Evolutionary conservation across 2,113 vertebrate species (phyloP).

Genomic region (Rhinichthys klamathensis): DNA sequence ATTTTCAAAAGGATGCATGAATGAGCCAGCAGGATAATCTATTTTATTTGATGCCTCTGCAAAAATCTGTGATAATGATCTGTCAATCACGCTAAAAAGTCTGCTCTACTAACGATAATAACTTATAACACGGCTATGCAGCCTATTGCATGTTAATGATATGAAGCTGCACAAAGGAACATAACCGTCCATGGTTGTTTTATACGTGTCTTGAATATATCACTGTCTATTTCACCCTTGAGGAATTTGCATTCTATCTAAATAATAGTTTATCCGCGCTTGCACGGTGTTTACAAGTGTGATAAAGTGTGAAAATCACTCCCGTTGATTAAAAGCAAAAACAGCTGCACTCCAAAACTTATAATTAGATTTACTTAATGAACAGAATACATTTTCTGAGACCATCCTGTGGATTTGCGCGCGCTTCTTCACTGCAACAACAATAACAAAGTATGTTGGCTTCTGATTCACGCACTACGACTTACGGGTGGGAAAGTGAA

Average conservation of each 20-base stretch:
- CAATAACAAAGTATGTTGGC: constrained; percentile 52
- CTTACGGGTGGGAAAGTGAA: constrained; percentile 56
- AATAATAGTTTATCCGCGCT: constrained; percentile 22
- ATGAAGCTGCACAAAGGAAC: constrained; percentile 1
- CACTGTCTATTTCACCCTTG: not conserved
- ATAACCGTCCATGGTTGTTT: not conserved
- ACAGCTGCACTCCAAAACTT: constrained; percentile 9
- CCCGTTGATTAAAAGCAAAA: constrained; percentile 34
- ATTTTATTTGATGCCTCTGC: not conserved
- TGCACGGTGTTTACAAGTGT: constrained; percentile 28
- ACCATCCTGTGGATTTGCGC: not conserved
- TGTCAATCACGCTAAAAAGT: constrained; percentile 12
- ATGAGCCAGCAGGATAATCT: constrained; percentile 10
- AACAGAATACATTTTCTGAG: not conserved
- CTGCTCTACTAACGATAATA: not conserved
- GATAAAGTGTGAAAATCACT: constrained; percentile 37
- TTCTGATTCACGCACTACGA: constrained; percentile 65
- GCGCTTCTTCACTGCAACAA: constrained; percentile 51
- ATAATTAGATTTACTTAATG: constrained; percentile 37
- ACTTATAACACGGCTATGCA: not conserved
- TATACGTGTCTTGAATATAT: not conserved
- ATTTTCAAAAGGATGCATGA: not conserved
- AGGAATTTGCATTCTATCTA: not conserved
- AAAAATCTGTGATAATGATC: not conserved
- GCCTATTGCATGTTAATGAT: not conserved